Evolutionary conservation across 2,888 invertebrate genomes (phyloP), one percentile per base, ranked within the genome.

Genomic region (Agrilus cyanescens): DNA sequence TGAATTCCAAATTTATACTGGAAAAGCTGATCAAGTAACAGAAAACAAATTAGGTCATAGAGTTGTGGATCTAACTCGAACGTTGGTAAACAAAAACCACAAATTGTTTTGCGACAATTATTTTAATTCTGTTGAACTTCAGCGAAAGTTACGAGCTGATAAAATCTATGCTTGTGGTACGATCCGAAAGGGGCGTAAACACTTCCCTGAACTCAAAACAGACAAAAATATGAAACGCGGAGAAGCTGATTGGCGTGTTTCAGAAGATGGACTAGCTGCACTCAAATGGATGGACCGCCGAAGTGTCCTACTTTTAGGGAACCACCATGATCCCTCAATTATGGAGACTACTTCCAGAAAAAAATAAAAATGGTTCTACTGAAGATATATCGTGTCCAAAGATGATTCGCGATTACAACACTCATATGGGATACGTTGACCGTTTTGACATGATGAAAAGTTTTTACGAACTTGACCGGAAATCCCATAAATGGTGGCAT

Each of bases 1-100:
- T 20, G 12, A 36, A 38, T 58, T 60, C 49, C 49, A 57, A 32
- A 50, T 57, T 15, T 54, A 55, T 42, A 52, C 50, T n/a, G 54
- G 58, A 7, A 65, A 65, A 50, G 15, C 38, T 37, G 35, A 31
- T 20, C 30, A 51, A 47, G 14, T 14, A 59, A 53, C 42, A 54
- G 43, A 44, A 59, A 61, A 47, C 56, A 31, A 46, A 6, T 46
- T 43, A 14, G 37, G 46, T n/a, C 13, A 13, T 30, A 7, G 44
- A 10, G 42, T 45, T 36, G 38, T 47, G 18, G 37, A 47, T 18
- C 31, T 46, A 16, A 38, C 47, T 10, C 25, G 41, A 31, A 13
- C 29, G 4, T 16, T 42, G 4, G 44, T 25, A 15, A 37, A 41
- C 34, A 43, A 46, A 41, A 29, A 48, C 32, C 47, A 50, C 41